Conservation (phyloP, 2,113 vertebrate genomes). For the Casuarius casuarius region DNA sequence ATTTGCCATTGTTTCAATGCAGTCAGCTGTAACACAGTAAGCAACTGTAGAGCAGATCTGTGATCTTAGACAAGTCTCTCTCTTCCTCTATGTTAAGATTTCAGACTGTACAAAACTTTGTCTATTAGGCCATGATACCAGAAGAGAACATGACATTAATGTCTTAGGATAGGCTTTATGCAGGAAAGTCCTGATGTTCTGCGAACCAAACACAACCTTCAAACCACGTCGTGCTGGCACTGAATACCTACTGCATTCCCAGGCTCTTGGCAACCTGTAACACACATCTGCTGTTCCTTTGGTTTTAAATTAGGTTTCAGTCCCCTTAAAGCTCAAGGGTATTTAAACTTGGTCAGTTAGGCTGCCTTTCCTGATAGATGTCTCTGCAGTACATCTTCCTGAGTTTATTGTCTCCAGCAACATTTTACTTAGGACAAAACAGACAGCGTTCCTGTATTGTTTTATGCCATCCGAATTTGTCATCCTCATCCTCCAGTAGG, state of each 20-base stretch:
- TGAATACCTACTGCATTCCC: rapidly evolving
- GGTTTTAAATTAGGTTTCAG: background rate
- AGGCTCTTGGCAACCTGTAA: background rate
- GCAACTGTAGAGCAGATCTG: background rate
- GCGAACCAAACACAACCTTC: background rate
- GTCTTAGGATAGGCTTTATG: background rate
- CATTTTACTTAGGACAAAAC: background rate
- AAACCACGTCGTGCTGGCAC: rapidly evolving
- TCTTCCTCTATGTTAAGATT: background rate
- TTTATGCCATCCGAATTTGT: background rate
- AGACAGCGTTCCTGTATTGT: background rate
- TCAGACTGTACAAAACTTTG: rapidly evolving
- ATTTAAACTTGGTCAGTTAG: background rate
- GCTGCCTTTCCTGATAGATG: background rate
- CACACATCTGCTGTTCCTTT: background rate
- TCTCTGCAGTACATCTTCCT: background rate
- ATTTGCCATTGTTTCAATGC: background rate
- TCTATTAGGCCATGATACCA: background rate
- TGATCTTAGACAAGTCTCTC: background rate
- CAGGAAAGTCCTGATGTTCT: background rate
- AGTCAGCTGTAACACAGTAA: background rate
- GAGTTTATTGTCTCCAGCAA: background rate
- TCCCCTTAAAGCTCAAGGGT: background rate
- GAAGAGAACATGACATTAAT: background rate
- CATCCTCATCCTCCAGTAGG: background rate